Conservation (phyloP, 2,888 invertebrate genomes). For the Sinotaia quadrata region DNA sequence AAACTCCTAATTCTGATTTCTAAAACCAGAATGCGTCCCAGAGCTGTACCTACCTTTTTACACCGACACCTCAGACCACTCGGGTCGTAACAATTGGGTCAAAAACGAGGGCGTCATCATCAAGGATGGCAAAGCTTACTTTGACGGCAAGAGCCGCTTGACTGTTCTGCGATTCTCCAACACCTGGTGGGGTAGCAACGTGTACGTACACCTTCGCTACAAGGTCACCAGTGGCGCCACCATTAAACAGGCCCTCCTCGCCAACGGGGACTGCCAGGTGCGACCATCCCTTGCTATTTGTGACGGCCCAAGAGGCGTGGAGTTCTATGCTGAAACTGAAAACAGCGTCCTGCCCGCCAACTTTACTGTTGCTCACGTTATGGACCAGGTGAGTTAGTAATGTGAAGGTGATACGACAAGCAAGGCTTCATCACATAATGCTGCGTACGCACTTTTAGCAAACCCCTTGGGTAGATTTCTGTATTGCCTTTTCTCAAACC, state of each 20-base stretch:
- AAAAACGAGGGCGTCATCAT: slow-evolving; percentile 48
- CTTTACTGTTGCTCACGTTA: slow-evolving; percentile 26
- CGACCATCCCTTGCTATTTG: slow-evolving; percentile 42
- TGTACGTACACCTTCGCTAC: slow-evolving; percentile 50
- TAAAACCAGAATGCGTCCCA: slow-evolving; percentile 52
- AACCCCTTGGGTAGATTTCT: too few species aligned
- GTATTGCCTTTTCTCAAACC: too few species aligned
- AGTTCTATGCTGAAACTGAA: slow-evolving; percentile 45
- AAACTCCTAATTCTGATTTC: too few species aligned
- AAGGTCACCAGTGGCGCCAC: slow-evolving; percentile 28
- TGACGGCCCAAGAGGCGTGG: slow-evolving; percentile 34
- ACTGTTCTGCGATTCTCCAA: slow-evolving; percentile 53
- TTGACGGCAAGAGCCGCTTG: slow-evolving; percentile 49
- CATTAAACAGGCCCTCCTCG: slow-evolving; percentile 42
- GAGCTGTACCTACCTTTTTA: slow-evolving; percentile 48
- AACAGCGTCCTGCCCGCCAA: slow-evolving; percentile 26
- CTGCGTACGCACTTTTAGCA: too few species aligned
- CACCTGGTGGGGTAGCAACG: slow-evolving; percentile 42
- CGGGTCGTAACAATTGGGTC: slow-evolving; percentile 42
- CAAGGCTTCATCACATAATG: background rate
- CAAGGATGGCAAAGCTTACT: slow-evolving; percentile 47
- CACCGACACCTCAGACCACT: slow-evolving; percentile 39
- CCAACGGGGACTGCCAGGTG: slow-evolving; percentile 54
- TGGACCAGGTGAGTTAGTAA: slow-evolving; percentile 2
- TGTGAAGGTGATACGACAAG: background rate